Evolutionary conservation across 2,797 vertebrate genomes (phyloP).

Genomic region (Anabacerthia variegaticeps): DNA sequence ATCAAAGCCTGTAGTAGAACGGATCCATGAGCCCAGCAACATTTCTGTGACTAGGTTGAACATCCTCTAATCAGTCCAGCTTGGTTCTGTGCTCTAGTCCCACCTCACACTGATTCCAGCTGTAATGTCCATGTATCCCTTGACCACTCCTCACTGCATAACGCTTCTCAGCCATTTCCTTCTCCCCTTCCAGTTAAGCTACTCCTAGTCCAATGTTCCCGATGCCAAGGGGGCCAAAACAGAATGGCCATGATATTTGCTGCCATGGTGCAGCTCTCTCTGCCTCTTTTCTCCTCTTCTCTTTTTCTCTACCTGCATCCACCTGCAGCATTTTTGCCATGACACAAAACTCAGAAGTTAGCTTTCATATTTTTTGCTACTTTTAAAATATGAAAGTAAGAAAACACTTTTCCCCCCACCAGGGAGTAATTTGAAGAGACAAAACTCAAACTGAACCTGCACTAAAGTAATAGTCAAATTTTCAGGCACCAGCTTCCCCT

Average conservation of each 20-base stretch:
- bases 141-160: fast-evolving
- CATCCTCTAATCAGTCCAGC: background rate
- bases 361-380: background rate
- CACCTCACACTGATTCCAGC: background rate
- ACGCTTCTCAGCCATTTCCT: background rate
- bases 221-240: background rate
- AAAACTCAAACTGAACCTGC: background rate
- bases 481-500: background rate
- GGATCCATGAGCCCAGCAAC: background rate
- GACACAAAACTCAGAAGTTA: background rate
- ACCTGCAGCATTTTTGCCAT: background rate
- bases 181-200: background rate
- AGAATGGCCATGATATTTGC: background rate
- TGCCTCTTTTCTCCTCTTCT: fast-evolving
- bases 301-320: background rate
- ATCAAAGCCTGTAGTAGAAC: background rate
- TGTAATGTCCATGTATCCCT: background rate
- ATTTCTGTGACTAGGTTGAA: background rate
- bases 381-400: background rate
- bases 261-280: fast-evolving
- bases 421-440: background rate
- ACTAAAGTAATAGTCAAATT: background rate
- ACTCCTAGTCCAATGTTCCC: background rate
- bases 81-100: background rate
- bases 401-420: background rate